phyloP scores from a whole-genome alignment of 2,888 invertebrate genomes.

The Hermodice carunculata region DNA sequence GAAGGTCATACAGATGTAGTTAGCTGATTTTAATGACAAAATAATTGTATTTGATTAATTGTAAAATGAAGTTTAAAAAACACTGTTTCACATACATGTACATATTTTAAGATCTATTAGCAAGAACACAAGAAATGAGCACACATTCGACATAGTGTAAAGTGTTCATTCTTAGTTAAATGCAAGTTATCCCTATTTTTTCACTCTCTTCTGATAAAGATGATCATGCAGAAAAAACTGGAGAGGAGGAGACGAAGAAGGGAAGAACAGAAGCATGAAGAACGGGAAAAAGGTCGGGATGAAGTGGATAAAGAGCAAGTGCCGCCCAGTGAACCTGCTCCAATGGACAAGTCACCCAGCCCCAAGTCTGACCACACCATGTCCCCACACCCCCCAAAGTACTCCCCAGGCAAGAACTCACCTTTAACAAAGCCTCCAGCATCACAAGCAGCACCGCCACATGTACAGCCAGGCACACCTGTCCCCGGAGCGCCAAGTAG shows the following conservation, averaged over 20 bases:
- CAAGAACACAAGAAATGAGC: too few species aligned
- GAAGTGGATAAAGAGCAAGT: conserved; percentile 25
- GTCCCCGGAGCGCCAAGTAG: too few species aligned
- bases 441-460: too few species aligned
- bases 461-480: too few species aligned
- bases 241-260: conserved; percentile 59
- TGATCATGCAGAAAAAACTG: conserved; percentile 67
- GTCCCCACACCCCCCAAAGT: conserved; percentile 4
- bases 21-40: too few species aligned
- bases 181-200: not conserved
- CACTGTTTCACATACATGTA: too few species aligned
- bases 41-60: too few species aligned
- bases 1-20: too few species aligned
- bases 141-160: too few species aligned
- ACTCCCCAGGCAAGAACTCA: conserved; percentile 6
- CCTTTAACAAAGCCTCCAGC: conserved; percentile 3
- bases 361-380: conserved; percentile 5
- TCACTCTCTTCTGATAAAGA: conserved; percentile 44
- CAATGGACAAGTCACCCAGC: conserved; percentile 40
- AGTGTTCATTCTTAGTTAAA: too few species aligned
- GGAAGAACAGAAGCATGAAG: conserved; percentile 48
- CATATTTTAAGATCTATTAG: too few species aligned
- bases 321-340: conserved; percentile 46
- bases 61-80: too few species aligned
- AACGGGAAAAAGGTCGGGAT: conserved; percentile 1